Evolutionary conservation across 2,113 vertebrate species (phyloP), one percentile per base, ranked within the genome.

Genomic region (Piprites chloris): DNA sequence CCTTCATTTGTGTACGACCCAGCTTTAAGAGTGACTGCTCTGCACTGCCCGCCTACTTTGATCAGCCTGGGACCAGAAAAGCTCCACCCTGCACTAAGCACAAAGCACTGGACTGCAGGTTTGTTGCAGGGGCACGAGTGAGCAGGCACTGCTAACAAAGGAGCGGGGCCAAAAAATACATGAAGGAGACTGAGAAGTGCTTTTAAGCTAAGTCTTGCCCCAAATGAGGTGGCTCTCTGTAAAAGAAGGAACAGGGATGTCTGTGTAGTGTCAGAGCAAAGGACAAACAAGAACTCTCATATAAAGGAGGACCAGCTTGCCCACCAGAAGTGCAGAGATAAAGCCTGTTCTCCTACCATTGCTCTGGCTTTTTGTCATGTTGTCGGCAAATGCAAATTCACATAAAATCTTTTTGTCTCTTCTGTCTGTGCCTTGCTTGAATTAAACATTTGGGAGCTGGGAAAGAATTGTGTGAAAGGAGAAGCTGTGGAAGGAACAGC

Each of bases 11-110:
- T 32, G 28, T 32, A 35, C 30, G 47, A 71, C 68, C 20, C 58
- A 84, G 73, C 61, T 80, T 52, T 27, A 42, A 27, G 46, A 33
- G 24, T 39, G 35, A 50, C 50, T 52, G 15, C 37, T 37, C 33
- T 32, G 17, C 61, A n/a, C 37, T 24, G 56, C 90, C 86, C 83
- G 62, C 95, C 88, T 94, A 78, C 93, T 88, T 13, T 30, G 32
- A 89, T 37, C 65, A 81, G 37, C 44, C 42, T 55, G 8, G 6
- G 33, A 50, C 7, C 12, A 49, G 22, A 56, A 53, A 63, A 89
- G 68, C 96, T 84, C 93, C 96, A 87, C 96, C 96, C 90, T 74
- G 87, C 39, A 2, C 30, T 23, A 27, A 63, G 44, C 32, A 75
- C 28, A 71, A 56, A n/a, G 47, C 39, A 63, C 0, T 4, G 19